A percentile compares a stretch with the other conserved stretches of the same genome.
These are phyloP conservation scores for Cephalopholis sonnerati DNA, from an alignment of 2,113 vertebrate species.

Conservation along the genomic window DNA sequence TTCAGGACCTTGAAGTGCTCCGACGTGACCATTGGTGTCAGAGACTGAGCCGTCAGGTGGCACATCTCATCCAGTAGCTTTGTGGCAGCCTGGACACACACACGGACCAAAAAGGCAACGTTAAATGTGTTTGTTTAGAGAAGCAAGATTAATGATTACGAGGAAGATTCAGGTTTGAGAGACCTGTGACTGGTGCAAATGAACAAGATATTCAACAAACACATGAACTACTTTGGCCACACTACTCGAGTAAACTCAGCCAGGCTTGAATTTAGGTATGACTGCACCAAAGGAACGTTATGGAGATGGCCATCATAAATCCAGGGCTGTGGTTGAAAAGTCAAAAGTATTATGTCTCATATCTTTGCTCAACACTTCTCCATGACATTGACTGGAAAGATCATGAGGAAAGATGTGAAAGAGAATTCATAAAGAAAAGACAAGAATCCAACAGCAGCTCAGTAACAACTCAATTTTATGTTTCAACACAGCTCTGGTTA, in stretches of 20 bases:
- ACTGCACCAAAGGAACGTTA: not conserved
- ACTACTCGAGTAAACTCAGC: not conserved
- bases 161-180: not conserved
- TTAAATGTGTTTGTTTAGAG: not conserved
- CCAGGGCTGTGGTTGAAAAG: not conserved
- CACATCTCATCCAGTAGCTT: constrained; percentile 87
- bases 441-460: too few species aligned
- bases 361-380: too few species aligned
- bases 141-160: not conserved
- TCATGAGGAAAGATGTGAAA: too few species aligned
- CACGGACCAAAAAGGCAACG: not conserved
- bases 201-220: not conserved
- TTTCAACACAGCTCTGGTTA: too few species aligned
- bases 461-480: too few species aligned
- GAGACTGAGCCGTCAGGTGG: constrained; percentile 80
- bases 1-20: constrained; percentile 86
- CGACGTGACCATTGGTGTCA: constrained; percentile 79
- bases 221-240: not conserved
- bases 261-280: too few species aligned
- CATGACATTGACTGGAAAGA: too few species aligned
- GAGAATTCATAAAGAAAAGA: too few species aligned
- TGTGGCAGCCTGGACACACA: constrained; percentile 67
- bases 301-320: not conserved
- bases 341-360: too few species aligned
- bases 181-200: not conserved